Evolutionary conservation across 1,140 invertebrate species (phyloP).

Genomic region (Samia ricini): DNA sequence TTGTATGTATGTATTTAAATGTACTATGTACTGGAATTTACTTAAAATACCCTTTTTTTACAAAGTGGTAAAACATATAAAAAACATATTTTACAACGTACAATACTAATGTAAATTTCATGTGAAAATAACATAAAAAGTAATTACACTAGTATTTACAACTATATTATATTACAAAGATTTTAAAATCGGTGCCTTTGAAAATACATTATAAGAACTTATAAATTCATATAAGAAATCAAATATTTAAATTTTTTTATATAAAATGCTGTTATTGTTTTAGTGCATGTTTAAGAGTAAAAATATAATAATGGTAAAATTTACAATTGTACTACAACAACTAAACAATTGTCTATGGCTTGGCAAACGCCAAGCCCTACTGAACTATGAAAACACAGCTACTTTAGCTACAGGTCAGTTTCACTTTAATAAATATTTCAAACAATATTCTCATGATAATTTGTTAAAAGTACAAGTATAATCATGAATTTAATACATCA

Average conservation of each 20-base stretch:
- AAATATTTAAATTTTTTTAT: conserved; percentile 6
- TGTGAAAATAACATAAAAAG: conserved; percentile 25
- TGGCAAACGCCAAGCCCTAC: background rate
- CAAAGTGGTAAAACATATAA: conserved; percentile 29
- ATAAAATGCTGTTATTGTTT: background rate
- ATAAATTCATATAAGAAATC: background rate
- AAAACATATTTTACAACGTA: conserved; percentile 5
- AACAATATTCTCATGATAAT: background rate
- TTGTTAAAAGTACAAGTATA: background rate
- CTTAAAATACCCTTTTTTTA: background rate
- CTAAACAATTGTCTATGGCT: background rate
- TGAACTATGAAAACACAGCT: background rate
- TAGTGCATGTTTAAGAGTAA: background rate
- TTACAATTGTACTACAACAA: background rate
- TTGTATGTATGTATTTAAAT: too few relatives aligned
- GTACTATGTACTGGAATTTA: background rate
- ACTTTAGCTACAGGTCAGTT: background rate
- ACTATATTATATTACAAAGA: background rate
- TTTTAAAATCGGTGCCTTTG: background rate
- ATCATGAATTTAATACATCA: background rate
- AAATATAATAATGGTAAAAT: background rate
- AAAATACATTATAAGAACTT: background rate
- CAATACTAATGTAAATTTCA: conserved; percentile 23
- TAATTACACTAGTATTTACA: conserved; percentile 22
- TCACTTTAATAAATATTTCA: background rate